Evolutionary conservation across 1,140 invertebrate genomes (phyloP).

Genomic region (Polypedilum vanderplanki): DNA sequence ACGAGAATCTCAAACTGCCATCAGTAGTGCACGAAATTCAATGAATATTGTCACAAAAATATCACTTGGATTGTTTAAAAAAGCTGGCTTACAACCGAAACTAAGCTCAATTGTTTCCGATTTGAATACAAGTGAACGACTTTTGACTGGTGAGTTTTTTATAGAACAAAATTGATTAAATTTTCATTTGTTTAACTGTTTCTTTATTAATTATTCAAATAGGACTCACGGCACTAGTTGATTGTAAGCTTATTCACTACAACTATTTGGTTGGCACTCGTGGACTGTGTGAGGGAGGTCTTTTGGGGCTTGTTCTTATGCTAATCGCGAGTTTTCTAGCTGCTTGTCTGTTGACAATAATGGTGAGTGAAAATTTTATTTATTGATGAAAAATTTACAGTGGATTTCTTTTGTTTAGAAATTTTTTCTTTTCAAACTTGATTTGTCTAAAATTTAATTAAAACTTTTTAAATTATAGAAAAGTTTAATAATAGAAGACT

Average conservation of each 20-base stretch:
- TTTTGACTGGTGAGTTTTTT: slow-evolving; percentile 45
- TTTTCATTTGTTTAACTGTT: not conserved
- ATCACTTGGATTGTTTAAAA: slow-evolving; percentile 42
- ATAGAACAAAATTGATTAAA: not conserved
- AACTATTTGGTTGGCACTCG: slow-evolving; percentile 69
- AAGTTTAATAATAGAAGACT: no score
- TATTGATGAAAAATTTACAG: no score
- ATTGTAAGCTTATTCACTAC: slow-evolving; percentile 70
- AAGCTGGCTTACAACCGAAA: slow-evolving; percentile 55
- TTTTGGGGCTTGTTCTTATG: slow-evolving; percentile 77
- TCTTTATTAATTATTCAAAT: not conserved
- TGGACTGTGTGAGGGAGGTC: slow-evolving; percentile 69
- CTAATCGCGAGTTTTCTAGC: slow-evolving; percentile 73
- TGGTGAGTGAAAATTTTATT: slow-evolving; percentile 65
- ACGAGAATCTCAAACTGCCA: slow-evolving; percentile 63
- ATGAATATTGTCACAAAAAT: slow-evolving; percentile 50
- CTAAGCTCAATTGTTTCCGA: slow-evolving; percentile 63
- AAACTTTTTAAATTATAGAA: no score
- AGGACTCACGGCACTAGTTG: slow-evolving; percentile 60
- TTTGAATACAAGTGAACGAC: slow-evolving; percentile 58
- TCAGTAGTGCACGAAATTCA: slow-evolving; percentile 60
- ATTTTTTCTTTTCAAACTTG: no score
- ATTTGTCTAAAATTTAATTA: no score
- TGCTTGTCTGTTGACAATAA: slow-evolving; percentile 79
- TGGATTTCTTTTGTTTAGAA: no score